Evolutionary conservation across 2,113 vertebrate genomes (phyloP), one percentile per base, ranked within the genome.

Genomic region (Phaetusa simplex): DNA sequence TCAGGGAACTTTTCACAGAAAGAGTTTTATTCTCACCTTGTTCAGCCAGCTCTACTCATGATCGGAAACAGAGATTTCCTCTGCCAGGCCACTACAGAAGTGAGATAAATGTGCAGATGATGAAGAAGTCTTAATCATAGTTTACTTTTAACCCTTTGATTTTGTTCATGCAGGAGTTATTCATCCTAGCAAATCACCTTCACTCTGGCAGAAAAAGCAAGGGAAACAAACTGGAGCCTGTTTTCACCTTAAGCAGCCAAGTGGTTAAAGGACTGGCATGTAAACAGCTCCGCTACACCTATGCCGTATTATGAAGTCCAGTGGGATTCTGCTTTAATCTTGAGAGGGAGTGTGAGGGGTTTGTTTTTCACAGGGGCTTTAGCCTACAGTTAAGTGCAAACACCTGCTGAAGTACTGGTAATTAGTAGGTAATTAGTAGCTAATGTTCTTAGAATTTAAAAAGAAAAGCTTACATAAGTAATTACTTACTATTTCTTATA

Each of bases 361-460:
- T 98, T 98, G 98, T 98, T 99, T 99, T 99, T 98, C 99, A 99
- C 98, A 98, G 98, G 99, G 99, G 99, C 98, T 99, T 99, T 98
- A 98, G 98, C 98, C 98, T 97, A 98, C 98, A 98, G 98, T 98
- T 98, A 99, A 99, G 98, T 98, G 98, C 99, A 98, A 99, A 99
- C 99, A 99, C 99, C 99, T 99, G 99, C 99, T 98, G 98, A 99
- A 99, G 99, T 99, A 99, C 99, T 99, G 99, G 99, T 99, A 99
- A 99, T 99, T 99, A 99, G 99, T 99, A 99, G 98, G 98, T 99
- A 99, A 99, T 99, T 99, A 99, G 99, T 99, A 99, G 99, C 99
- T 99, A 99, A 99, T 99, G 99, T 99, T 99, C 99, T 99, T 99
- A 98, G 99, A 99, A 99, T 99, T 99, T 99, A 98, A 99, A 98